Conservation (phyloP, 2,797 vertebrate species). For the Spizella passerina region DNA sequence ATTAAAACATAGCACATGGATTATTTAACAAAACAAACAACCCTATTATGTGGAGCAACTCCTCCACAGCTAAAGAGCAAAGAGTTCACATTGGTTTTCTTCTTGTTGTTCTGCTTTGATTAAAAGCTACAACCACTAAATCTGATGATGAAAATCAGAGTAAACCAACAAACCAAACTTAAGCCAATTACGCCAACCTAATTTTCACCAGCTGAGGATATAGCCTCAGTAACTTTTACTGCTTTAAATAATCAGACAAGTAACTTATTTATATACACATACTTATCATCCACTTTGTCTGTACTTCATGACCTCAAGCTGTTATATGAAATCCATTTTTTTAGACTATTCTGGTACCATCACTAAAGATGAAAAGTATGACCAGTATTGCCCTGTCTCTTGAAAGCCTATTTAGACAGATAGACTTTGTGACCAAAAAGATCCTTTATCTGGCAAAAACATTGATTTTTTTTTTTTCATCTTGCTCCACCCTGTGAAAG, state of each 20-base stretch:
- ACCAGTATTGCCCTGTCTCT: not conserved
- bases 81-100: not conserved
- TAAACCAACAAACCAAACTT: not conserved
- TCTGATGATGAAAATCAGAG: not conserved
- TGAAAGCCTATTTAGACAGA: constrained; percentile 12
- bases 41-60: not conserved
- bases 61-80: not conserved
- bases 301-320: not conserved
- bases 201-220: not conserved
- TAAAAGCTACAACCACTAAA: not conserved
- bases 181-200: not conserved
- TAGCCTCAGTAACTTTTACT: not conserved
- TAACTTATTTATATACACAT: not conserved
- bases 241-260: not conserved
- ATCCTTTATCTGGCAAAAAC: not conserved
- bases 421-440: not conserved
- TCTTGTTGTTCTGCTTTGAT: not conserved
- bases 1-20: not conserved
- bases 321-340: not conserved
- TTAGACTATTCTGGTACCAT: not conserved
- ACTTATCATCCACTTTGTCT: not conserved
- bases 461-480: not conserved
- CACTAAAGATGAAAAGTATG: not conserved
- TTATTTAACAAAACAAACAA: not conserved
- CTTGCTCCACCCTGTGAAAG: not conserved